Evolutionary conservation across 1,140 invertebrate species (phyloP).

Genomic region (Conopomorpha cramerella): DNA sequence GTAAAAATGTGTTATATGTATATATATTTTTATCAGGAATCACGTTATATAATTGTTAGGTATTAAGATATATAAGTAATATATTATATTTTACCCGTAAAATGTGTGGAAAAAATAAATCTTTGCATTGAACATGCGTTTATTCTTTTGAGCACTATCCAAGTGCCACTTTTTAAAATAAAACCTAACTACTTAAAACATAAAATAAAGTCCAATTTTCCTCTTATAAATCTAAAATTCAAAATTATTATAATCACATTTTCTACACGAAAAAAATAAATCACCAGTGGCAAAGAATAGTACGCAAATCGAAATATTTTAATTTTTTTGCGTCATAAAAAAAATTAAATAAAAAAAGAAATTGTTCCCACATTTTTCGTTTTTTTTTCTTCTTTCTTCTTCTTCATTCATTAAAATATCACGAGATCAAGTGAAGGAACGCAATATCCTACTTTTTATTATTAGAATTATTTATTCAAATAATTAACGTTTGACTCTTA

Average conservation of each 20-base stretch:
- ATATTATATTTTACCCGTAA: no score
- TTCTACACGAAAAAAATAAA: constrained; percentile 3
- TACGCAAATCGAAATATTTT: no score
- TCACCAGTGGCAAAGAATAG: no score
- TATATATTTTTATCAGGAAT: no score
- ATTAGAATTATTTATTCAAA: background rate
- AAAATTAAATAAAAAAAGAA: constrained; percentile 1
- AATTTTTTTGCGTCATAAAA: no score
- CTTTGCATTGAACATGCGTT: no score
- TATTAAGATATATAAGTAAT: no score
- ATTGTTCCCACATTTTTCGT: constrained; percentile 6
- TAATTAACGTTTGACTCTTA: background rate
- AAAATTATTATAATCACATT: constrained; percentile 2
- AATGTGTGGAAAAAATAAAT: no score
- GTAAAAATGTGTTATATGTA: background rate
- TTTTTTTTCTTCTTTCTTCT: no score
- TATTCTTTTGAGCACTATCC: no score
- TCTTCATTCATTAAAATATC: background rate
- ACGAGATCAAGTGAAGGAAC: background rate
- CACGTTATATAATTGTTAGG: no score
- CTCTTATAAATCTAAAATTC: background rate
- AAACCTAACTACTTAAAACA: background rate
- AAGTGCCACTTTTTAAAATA: background rate
- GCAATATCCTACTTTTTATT: background rate
- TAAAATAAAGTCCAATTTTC: background rate